phyloP scores from a whole-genome alignment of 2,113 vertebrate species.

The Malurus cyaneus region DNA sequence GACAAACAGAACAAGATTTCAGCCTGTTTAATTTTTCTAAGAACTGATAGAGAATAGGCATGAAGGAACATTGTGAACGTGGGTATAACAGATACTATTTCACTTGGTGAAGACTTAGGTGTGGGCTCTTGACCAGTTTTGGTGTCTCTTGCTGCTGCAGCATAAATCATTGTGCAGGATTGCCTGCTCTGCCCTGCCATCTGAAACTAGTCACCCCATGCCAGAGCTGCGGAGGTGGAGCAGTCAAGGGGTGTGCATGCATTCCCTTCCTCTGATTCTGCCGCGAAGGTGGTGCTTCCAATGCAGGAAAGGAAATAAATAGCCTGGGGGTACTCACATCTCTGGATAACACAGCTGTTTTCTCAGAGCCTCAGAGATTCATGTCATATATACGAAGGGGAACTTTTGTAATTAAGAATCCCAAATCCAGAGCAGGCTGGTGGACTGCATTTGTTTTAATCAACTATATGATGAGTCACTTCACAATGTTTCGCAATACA shows the following conservation, averaged over 20 bases:
- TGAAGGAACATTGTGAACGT: not conserved
- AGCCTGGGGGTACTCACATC: not conserved
- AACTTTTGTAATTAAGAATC: not conserved
- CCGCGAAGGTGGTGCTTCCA: not conserved
- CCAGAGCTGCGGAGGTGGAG: not conserved
- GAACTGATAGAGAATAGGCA: not conserved
- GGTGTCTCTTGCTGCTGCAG: not conserved
- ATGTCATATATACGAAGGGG: not conserved
- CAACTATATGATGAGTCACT: not conserved
- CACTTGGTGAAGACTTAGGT: not conserved
- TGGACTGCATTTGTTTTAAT: not conserved
- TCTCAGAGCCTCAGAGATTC: not conserved
- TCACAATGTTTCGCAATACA: not conserved
- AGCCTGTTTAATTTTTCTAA: not conserved
- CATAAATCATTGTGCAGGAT: not conserved
- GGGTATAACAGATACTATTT: fast-evolving
- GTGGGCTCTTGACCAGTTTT: not conserved
- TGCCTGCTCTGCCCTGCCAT: not conserved
- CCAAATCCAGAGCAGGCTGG: not conserved
- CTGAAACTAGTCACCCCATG: not conserved
- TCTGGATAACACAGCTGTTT: not conserved
- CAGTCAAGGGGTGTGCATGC: not conserved
- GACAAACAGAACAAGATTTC: not conserved
- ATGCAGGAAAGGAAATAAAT: not conserved
- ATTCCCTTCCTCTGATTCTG: not conserved